A percentile compares a stretch with the other conserved stretches of the same genome.
Conservation (phyloP, 1,140 invertebrate species). For the Drosophila varians region DNA sequence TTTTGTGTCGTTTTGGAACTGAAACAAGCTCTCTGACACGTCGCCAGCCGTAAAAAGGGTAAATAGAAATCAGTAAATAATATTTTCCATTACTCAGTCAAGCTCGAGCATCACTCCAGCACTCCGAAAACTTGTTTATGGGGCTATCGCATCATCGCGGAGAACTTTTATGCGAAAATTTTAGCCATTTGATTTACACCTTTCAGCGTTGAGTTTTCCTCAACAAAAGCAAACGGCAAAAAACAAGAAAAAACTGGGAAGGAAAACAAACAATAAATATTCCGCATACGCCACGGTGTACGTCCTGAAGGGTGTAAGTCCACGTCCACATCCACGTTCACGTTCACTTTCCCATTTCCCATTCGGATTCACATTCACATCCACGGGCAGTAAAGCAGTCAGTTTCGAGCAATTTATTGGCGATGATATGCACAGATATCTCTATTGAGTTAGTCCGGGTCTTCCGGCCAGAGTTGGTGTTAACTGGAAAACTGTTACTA, state of each 20-base stretch:
- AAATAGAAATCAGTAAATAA: not conserved
- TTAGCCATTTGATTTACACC: constrained; percentile 28
- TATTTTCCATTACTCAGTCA: not conserved
- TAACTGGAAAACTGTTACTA: constrained; percentile 8
- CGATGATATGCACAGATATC: constrained; percentile 49
- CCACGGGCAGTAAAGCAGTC: constrained; percentile 33
- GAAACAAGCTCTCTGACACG: not conserved
- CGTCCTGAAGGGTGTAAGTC: not conserved
- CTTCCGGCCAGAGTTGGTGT: not conserved
- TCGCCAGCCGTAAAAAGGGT: not conserved
- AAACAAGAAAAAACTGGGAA: not conserved
- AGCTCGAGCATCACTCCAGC: not conserved
- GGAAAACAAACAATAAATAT: constrained; percentile 20
- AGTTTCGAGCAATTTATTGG: constrained; percentile 43
- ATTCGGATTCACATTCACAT: too few species aligned
- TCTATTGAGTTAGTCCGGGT: constrained; percentile 18
- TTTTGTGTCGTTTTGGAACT: not conserved
- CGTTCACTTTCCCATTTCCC: too few species aligned
- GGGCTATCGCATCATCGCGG: not conserved
- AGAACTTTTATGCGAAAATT: not conserved
- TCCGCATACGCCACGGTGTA: constrained; percentile 41
- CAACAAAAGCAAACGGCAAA: not conserved
- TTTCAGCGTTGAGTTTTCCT: constrained; percentile 3
- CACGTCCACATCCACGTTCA: not conserved
- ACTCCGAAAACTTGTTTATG: not conserved